Percentiles rank a stretch among this genome's conserved stretches.
phyloP scores from a whole-genome alignment of 2,113 vertebrate species.

The Athene noctua region DNA sequence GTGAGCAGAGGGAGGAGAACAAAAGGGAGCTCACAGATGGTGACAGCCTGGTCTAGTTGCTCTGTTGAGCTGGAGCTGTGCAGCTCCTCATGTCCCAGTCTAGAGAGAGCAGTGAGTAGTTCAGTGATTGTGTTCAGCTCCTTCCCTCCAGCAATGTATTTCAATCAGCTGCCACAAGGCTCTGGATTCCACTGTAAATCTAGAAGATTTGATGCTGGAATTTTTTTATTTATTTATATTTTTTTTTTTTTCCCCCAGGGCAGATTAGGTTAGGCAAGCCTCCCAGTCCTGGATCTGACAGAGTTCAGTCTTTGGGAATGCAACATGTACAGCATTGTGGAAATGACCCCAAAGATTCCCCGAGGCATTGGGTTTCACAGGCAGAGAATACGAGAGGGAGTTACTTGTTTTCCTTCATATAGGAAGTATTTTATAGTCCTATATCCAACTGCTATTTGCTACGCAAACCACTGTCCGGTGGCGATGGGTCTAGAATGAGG shows the following conservation, averaged over 20 bases:
- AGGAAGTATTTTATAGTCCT: neutral
- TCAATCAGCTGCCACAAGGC: neutral
- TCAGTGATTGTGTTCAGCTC: neutral
- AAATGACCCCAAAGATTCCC: neutral
- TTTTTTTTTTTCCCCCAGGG: too few relatives aligned
- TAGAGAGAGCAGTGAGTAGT: neutral
- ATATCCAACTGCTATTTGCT: neutral
- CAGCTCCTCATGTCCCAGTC: neutral
- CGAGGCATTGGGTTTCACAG: neutral
- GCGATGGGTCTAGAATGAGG: neutral
- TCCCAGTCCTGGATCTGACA: neutral
- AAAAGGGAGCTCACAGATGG: neutral
- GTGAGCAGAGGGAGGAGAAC: neutral
- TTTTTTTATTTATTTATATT: too few relatives aligned
- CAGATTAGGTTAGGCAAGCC: neutral
- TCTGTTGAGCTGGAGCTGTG: neutral
- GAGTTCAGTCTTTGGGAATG: neutral
- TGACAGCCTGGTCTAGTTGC: neutral
- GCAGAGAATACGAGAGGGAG: neutral
- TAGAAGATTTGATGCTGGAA: neutral
- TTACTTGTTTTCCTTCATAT: neutral
- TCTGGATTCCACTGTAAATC: neutral
- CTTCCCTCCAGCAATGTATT: neutral
- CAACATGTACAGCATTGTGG: rapidly evolving
- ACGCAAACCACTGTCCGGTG: rapidly evolving